phyloP scores from a whole-genome alignment of 2,888 invertebrate species.

The Tyria jacobaeae region DNA sequence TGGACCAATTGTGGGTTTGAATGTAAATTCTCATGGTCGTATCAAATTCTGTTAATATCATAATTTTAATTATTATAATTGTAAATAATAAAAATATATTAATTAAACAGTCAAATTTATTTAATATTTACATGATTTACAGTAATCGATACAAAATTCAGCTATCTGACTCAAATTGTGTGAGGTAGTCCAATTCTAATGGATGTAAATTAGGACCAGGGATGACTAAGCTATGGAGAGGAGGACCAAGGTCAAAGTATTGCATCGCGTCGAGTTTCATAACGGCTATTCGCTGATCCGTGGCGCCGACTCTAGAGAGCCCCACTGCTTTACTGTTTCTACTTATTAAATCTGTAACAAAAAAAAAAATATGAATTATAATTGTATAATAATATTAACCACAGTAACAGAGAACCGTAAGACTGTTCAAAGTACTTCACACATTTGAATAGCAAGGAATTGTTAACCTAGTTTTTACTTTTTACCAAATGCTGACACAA shows the following conservation, averaged over 20 bases:
- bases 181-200: constrained; percentile 95
- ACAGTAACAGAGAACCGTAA: neutral
- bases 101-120: constrained; percentile 70
- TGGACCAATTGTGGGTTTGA: constrained; percentile 83
- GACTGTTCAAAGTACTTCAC: no score
- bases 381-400: neutral
- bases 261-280: constrained; percentile 92
- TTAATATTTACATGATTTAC: constrained; percentile 28
- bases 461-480: no score
- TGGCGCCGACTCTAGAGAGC: constrained; percentile 95
- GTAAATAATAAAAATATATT: constrained; percentile 85
- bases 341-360: constrained; percentile 64
- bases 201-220: constrained; percentile 95
- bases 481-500: no score
- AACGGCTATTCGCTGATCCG: constrained; percentile 92
- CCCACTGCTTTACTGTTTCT: constrained; percentile 92
- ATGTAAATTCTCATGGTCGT: constrained; percentile 77
- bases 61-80: constrained; percentile 73
- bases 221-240: constrained; percentile 97
- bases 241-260: constrained; percentile 91
- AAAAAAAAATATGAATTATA: neutral
- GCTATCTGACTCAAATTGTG: constrained; percentile 85
- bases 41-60: constrained; percentile 82
- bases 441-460: no score
- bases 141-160: constrained; percentile 23